Evolutionary conservation across 2,797 vertebrate species (phyloP).

Genomic region (Sebastes hubbsi): DNA sequence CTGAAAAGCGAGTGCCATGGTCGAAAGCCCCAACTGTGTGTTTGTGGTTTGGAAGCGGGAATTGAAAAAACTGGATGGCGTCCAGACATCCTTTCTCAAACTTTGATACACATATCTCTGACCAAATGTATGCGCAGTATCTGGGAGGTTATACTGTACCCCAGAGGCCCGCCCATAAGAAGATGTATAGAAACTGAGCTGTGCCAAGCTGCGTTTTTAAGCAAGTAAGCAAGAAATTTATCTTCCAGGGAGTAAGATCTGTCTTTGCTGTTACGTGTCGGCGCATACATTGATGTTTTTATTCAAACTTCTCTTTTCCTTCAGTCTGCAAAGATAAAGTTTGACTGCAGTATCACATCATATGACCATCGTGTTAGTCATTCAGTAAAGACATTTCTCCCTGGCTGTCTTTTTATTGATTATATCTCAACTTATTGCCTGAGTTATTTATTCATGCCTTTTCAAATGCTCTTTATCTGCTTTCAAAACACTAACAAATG

Average conservation of each 20-base stretch:
- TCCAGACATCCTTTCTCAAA: conserved; percentile 64
- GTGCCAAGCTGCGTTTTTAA: neutral
- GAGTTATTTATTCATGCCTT: conserved; percentile 1
- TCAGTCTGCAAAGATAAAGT: neutral
- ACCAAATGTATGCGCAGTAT: conserved; percentile 41
- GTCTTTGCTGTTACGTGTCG: neutral
- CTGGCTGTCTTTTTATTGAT: neutral
- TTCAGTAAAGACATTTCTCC: neutral
- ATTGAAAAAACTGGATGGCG: conserved; percentile 33
- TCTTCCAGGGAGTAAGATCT: neutral
- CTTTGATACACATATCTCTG: conserved; percentile 41
- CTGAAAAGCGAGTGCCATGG: conserved; percentile 26
- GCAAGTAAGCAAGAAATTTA: neutral
- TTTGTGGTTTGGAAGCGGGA: conserved; percentile 46
- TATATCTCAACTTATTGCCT: neutral
- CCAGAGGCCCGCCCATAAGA: neutral
- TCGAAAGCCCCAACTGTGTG: conserved; percentile 45
- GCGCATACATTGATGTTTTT: neutral
- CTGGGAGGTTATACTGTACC: neutral
- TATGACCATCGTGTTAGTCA: neutral
- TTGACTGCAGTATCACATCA: neutral
- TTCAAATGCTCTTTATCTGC: neutral
- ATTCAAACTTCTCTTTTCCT: neutral
- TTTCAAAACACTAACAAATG: neutral
- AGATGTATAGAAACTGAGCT: conserved; percentile 6